Base-by-base conservation (phyloP, 2,113 vertebrate genomes). In the Oreochromis tanganicae region DNA sequence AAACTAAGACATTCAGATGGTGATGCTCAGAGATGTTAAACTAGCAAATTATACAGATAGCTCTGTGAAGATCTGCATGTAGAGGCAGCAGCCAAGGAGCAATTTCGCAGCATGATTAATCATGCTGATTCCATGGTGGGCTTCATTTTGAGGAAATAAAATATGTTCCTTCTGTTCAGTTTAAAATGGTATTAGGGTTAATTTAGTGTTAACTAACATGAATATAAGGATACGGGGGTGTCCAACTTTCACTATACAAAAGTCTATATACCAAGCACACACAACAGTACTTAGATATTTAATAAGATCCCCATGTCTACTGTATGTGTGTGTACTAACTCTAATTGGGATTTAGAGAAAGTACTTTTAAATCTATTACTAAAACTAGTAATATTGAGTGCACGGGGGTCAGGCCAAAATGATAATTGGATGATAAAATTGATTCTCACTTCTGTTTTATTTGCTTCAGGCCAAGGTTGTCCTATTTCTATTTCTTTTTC, bases 381-480 rank as follows among this genome's bases (percentile, higher is more conserved):
- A 80, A 91, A 92, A 90, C 68, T 75, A 80, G 85, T 87, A 84
- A 92, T 94, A 95, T 92, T 92, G 91, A 93, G 92, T 92, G 88
- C 92, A 88, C 90, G 86, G 63, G 66, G 95, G 95, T 95, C 93
- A 95, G 90, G 93, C 81, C 88, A 88, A 92, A 94, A 94, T 88
- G 91, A 95, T 95, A 94, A 96, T 96, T 95, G 91, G 94, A 95
- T 94, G 91, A 94, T 94, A 91, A 94, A 95, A 94, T 90, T 91
- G 92, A 95, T 94, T 94, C 87, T 83, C 86, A 66, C 83, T 86
- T 85, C 83, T 92, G 83, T 94, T 94, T 92, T 92, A 92, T 94
- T 95, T 94, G 94, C 94, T 95, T 89, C 90, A 94, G 96, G 96
- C 95, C 87, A 86, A 79, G 88, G 87, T 91, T 94, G 96, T 85